phyloP scores from a whole-genome alignment of 2,888 invertebrate genomes.

The Drosophila recens region DNA sequence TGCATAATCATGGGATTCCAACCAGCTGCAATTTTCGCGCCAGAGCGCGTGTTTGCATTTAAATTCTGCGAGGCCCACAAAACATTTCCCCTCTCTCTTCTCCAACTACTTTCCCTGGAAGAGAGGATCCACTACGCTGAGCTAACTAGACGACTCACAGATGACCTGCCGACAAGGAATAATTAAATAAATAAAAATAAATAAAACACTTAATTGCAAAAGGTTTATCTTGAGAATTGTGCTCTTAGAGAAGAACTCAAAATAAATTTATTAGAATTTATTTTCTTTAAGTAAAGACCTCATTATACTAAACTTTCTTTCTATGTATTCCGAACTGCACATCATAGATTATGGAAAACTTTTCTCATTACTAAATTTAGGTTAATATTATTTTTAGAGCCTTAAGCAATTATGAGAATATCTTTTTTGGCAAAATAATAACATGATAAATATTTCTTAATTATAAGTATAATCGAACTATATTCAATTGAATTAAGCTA shows the following conservation, averaged over 20 bases:
- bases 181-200: no score
- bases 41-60: constrained; percentile 78
- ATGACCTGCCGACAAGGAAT: constrained; percentile 40
- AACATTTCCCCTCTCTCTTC: neutral
- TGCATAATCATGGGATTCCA: constrained; percentile 83
- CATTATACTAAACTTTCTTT: neutral
- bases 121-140: neutral
- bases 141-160: constrained; percentile 9
- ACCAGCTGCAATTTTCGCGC: constrained; percentile 82
- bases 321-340: no score
- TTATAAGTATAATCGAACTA: no score
- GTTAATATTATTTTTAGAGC: no score
- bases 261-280: neutral
- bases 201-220: no score
- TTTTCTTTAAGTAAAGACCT: neutral
- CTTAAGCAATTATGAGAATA: no score
- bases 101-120: neutral
- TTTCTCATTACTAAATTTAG: no score
- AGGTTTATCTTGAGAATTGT: neutral
- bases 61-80: constrained; percentile 53
- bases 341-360: no score
- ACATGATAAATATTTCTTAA: no score
- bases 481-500: neutral
- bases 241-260: neutral
- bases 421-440: no score